Base-by-base conservation (phyloP, 2,888 invertebrate species). In the Chorisops tibialis region DNA sequence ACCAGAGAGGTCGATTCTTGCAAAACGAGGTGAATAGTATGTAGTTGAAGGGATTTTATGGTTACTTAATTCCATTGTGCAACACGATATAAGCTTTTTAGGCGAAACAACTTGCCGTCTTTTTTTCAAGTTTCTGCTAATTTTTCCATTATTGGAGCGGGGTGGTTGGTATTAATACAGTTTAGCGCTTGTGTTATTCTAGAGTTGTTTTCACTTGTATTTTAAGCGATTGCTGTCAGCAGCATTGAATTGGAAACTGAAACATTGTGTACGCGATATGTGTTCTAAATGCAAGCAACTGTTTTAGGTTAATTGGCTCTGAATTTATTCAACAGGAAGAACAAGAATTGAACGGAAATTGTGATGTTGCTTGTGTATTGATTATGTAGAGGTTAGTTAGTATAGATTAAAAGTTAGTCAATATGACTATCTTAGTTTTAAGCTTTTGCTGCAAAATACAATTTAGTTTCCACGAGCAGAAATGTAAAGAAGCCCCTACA, bases 11-110 rank as follows among this genome's bases (percentile, higher is more conserved):
- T 64, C 64, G 62, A 61, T 59, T 51, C 45, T 62, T 62, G 62
- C 64, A 64, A 64, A 64, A 64, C 62, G 62, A 62, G 64, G 64
- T 64, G 64, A 64, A 64, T 64, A 62, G 64, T 54, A 59, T 48
- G 50, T 39, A 50, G 60, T 65, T 60, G 62, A 62, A 54, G 43
- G 64, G 64, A 64, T 64, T 64, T 64, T 59, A 51, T 62, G 62
- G 62, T 64, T 64, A 59, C 59, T 64, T 64, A 59, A 54, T 30
- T 59, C 45, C 22, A 37, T 58, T 64, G 47, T 60, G 59, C 60
- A 56, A 43, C 59, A 43, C 41, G 51, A 61, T 48, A 51, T 61
- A 59, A 59, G 48, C 59, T 59, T 47, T 9, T 59, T 38, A 59
- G 48, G 30, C 19, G 6, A 52, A 52, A 19, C 38, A 52, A 14